Evolutionary conservation across 1,140 invertebrate species (phyloP).

Genomic region (Probaryconus sp.): DNA sequence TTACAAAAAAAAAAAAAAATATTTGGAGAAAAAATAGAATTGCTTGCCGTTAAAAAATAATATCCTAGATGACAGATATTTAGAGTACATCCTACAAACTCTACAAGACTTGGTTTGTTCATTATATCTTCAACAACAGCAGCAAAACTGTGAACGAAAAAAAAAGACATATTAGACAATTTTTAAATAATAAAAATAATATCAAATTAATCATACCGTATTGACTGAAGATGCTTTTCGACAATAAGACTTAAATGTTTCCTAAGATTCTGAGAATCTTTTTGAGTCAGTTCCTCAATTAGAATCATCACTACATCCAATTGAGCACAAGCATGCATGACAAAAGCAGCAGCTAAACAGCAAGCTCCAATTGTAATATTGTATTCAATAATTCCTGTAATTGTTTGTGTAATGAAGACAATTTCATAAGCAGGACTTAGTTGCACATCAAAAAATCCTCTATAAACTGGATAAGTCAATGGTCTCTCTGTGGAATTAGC

Average conservation of each 20-base stretch:
- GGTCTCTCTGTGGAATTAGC: conserved; percentile 32
- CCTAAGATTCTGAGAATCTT: background rate
- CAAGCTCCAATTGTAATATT: conserved; percentile 55
- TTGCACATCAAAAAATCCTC: conserved; percentile 43
- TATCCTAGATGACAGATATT: conserved; percentile 71
- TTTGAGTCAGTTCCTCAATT: conserved; percentile 9
- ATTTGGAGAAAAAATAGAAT: too few species aligned
- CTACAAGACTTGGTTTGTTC: conserved; percentile 68
- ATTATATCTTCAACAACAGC: conserved; percentile 61
- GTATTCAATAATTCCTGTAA: conserved; percentile 50
- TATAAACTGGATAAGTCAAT: conserved; percentile 60
- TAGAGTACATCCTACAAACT: conserved; percentile 68
- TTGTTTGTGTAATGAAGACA: conserved; percentile 44
- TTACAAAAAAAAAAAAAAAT: too few species aligned
- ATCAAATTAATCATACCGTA: conserved; percentile 22
- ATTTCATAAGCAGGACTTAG: conserved; percentile 58
- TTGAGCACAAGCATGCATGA: conserved; percentile 66
- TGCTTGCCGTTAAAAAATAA: conserved; percentile 68
- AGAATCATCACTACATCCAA: conserved; percentile 58
- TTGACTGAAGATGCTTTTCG: conserved; percentile 22
- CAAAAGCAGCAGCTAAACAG: conserved; percentile 62
- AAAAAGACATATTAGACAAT: background rate
- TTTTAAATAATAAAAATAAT: background rate
- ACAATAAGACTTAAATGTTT: conserved; percentile 15
- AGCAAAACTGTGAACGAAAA: conserved; percentile 59